Conservation (phyloP, 2,113 vertebrate genomes). For the Caranx ignobilis region DNA sequence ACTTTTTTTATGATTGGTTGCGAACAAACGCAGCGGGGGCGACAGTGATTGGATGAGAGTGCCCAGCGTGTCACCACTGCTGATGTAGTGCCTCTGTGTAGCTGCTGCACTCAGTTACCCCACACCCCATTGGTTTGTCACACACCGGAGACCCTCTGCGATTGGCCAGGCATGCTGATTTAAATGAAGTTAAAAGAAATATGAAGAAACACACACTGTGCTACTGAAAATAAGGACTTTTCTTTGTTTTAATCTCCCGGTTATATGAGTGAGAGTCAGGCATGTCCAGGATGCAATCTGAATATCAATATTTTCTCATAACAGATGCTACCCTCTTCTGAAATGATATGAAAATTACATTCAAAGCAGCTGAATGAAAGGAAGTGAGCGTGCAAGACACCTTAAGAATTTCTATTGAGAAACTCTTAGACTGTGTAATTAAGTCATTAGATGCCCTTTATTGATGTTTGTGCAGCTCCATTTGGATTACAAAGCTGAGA, state of each 20-base stretch:
- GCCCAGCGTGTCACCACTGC: conserved; percentile 36
- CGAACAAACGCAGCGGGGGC: conserved; percentile 57
- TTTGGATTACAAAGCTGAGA: background rate
- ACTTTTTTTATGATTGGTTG: conserved; percentile 64
- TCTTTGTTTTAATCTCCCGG: conserved; percentile 56
- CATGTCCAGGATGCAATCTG: background rate
- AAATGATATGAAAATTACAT: background rate
- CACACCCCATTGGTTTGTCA: conserved; percentile 51
- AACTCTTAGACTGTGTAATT: background rate
- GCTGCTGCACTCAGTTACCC: conserved; percentile 58
- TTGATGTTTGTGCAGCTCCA: background rate
- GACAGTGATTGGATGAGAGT: conserved; percentile 66
- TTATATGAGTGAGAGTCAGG: conserved; percentile 20
- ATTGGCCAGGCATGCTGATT: conserved; percentile 55
- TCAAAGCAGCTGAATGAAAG: conserved; percentile 9
- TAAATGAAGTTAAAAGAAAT: conserved; percentile 57
- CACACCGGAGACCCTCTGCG: conserved; percentile 37
- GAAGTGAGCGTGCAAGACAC: background rate
- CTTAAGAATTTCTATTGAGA: conserved; percentile 13
- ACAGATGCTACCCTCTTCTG: conserved; percentile 4
- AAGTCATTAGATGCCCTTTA: background rate
- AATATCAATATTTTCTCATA: conserved; percentile 37
- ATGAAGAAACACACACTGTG: conserved; percentile 39
- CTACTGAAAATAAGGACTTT: conserved; percentile 22
- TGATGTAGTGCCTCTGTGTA: conserved; percentile 55